Evolutionary conservation across 2,888 invertebrate species (phyloP), one percentile per base, ranked within the genome.

Genomic region (Athetis lepigone): DNA sequence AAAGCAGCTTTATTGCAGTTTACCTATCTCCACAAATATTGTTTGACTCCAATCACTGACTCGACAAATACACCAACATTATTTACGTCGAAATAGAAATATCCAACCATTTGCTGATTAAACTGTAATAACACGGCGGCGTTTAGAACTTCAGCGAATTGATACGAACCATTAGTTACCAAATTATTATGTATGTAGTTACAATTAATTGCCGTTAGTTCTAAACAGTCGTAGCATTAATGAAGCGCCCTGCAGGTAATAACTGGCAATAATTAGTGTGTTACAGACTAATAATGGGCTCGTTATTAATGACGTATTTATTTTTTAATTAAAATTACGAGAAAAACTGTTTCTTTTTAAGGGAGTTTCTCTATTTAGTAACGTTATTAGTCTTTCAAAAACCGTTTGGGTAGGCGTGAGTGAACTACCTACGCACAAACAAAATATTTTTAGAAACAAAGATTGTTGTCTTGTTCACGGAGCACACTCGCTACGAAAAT

Each of bases 141-240:
- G 47, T 65, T 59, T 58, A 69, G 27, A 37, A 57, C 39, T 64
- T 52, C 27, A 16, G 13, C 11, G 33, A 70, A 70, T 59, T 59
- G 51, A 71, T 71, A 71, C 56, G 29, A 56, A 49, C 45, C 50
- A 65, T 59, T 70, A 54, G 61, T 47, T 43, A 47, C 27, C 18
- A 27, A 51, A 54, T 56, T 37, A 52, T 65, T 39, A 58, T 45
- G 36, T 45, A 42, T 19, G 13, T 33, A 56, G 51, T 57, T 52
- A 69, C 51, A 63, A 56, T 63, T 37, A 52, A 70, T 46, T 7
- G 54, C 11, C 37, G 25, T 54, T 57, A 25, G 19, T 39, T 46
- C 49, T 54, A 55, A 65, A 55, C 40, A 54, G 29, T 43, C 4
- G 7, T n/a, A 36, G 50, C 9, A 8, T 16, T 33, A 23, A 45